These are phyloP conservation scores for Halcyon badia DNA, from an alignment of 2,797 vertebrate genomes.

Conservation along the genomic window DNA sequence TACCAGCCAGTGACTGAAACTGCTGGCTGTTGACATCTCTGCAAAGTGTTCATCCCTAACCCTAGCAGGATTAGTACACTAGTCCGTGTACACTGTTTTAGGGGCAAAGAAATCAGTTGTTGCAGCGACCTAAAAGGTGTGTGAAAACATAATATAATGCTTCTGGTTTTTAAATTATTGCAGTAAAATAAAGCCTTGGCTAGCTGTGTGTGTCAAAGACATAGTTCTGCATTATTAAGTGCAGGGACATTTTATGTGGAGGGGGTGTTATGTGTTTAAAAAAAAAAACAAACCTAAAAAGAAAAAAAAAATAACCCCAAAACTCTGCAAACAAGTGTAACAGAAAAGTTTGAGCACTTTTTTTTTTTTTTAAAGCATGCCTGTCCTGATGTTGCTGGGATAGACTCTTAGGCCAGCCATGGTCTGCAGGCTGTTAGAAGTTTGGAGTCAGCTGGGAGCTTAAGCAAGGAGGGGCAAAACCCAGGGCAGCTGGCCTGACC, in stretches of 20 bases:
- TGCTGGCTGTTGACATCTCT: not conserved
- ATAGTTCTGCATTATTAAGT: not conserved
- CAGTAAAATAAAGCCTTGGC: not conserved
- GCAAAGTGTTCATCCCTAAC: accelerated
- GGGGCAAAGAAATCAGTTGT: not conserved
- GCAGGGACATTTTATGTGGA: accelerated
- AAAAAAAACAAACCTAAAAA: not conserved
- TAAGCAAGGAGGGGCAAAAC: not conserved
- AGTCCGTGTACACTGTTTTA: accelerated
- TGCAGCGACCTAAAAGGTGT: not conserved
- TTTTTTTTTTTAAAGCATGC: not conserved
- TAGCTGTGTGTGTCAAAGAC: not conserved
- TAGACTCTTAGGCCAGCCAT: not conserved
- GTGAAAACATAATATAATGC: not conserved
- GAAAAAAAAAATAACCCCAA: not conserved
- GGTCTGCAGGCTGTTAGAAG: not conserved
- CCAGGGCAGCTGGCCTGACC: not conserved
- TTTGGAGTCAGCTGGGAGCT: not conserved
- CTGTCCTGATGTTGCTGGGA: not conserved
- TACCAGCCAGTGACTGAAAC: not conserved
- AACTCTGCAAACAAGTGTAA: not conserved
- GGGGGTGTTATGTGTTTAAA: not conserved
- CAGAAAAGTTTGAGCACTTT: not conserved
- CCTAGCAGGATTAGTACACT: not conserved
- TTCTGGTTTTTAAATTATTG: not conserved